A percentile compares a stretch with the other conserved stretches of the same genome.
phyloP scores from a whole-genome alignment of 30 jellyfish, hydroid and myxozoan species.

The Mastigias papua region DNA sequence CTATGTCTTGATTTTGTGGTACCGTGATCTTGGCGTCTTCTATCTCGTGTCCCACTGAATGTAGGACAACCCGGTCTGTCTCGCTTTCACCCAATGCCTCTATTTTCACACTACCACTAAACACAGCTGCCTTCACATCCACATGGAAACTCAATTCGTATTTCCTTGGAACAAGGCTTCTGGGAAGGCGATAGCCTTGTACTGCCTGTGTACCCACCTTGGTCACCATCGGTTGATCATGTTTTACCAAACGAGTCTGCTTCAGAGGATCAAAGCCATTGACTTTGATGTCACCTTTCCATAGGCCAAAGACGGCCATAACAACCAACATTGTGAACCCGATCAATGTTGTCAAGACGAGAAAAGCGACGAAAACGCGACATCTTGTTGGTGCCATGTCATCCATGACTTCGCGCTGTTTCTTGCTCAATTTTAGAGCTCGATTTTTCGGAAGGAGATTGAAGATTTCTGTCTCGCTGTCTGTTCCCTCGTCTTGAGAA shows the following conservation, averaged over 20 bases:
- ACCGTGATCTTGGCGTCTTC: neutral
- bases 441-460: conserved; percentile 46
- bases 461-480: conserved; percentile 31
- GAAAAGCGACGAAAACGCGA: conserved; percentile 41
- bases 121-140: conserved; percentile 11
- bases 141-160: conserved; percentile 55
- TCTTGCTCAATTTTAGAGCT: neutral
- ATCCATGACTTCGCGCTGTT: neutral
- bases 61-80: conserved; percentile 54
- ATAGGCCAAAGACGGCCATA: conserved; percentile 51
- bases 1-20: neutral
- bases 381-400: neutral
- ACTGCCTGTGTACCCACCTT: neutral
- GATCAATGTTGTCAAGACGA: conserved; percentile 15
- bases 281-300: neutral
- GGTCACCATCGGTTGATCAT: neutral
- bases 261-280: conserved; percentile 7
- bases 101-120: conserved; percentile 56
- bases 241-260: neutral
- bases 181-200: conserved; percentile 70
- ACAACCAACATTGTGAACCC: conserved; percentile 35
- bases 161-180: conserved; percentile 51
- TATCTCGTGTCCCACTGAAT: conserved; percentile 37
- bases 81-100: conserved; percentile 20
- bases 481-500: no score